These are phyloP conservation scores for Delphinapterus leucas DNA, from an alignment of 2,113 vertebrate genomes.

Conservation along the genomic window DNA sequence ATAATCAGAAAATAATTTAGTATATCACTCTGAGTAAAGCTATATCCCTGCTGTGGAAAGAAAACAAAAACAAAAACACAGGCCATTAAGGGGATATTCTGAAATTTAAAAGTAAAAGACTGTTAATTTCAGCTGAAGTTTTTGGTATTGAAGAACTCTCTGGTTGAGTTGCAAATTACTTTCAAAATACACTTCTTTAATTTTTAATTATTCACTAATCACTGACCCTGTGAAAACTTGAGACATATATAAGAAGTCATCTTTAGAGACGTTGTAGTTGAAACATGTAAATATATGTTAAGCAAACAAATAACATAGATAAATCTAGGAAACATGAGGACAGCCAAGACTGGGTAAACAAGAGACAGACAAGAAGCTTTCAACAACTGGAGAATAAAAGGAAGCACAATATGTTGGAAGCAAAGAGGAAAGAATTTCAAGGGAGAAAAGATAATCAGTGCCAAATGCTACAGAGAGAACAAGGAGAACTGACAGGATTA, in stretches of 20 bases:
- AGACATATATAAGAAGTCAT: neutral
- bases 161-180: neutral
- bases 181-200: neutral
- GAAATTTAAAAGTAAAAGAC: neutral
- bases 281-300: neutral
- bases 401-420: neutral
- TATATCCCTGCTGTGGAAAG: neutral
- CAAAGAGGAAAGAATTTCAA: neutral
- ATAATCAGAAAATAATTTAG: conserved; percentile 10
- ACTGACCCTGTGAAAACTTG: neutral
- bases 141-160: neutral
- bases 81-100: neutral
- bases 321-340: neutral
- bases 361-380: neutral
- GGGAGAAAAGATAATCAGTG: neutral
- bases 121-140: neutral
- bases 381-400: neutral
- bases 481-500: neutral
- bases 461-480: neutral
- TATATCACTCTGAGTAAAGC: neutral
- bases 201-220: neutral
- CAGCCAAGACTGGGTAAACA: neutral
- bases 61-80: too few relatives aligned
- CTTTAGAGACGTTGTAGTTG: neutral
- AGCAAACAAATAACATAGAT: neutral